Evolutionary conservation across 2,888 invertebrate species (phyloP), one percentile per base, ranked within the genome.

Genomic region (Acholoe squamosa): DNA sequence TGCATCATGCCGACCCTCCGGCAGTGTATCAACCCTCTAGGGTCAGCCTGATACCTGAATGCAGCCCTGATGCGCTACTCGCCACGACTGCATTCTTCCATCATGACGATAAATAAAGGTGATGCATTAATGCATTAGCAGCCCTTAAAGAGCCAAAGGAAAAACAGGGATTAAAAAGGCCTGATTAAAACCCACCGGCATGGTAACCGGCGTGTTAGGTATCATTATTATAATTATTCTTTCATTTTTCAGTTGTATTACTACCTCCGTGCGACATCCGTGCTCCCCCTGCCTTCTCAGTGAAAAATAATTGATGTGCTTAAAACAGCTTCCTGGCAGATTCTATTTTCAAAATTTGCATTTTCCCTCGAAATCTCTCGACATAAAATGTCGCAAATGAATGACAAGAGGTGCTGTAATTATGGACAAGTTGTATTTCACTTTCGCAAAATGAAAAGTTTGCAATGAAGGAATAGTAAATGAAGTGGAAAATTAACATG

Each of bases 161-260:
- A 43, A 10, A 43, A 43, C 10, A 7, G 43, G 10, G 43, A 43
- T 43, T n/a, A 43, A 43, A 43, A 43, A 61, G 71, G 67, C 14
- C 71, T 71, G 71, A 71, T 71, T 71, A 71, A 71, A 71, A 5
- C 71, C 61, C 25, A 71, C n/a, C 31, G 71, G 25, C 71, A 71
- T 71, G 71, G 12, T 28, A 25, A 71, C 71, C 7, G 16, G 71
- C 71, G 28, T 71, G 71, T 71, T 25, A 25, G n/a, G 3, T 28
- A 28, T 25, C 71, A n/a, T 5, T 28, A 71, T 71, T 71, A 71
- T n/a, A 28, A 19, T n/a, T 61, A 10, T 43, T 43, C 10, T 43
- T 10, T 43, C 10, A 3, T 43, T 3, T 43, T 43, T 10, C 43
- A 43, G 43, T 10, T 10, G 10, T 43, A 43, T 7, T 43, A 43